These are phyloP conservation scores for Enteromius argenteus DNA, from an alignment of 2,797 vertebrate species.

Conservation along the genomic window DNA sequence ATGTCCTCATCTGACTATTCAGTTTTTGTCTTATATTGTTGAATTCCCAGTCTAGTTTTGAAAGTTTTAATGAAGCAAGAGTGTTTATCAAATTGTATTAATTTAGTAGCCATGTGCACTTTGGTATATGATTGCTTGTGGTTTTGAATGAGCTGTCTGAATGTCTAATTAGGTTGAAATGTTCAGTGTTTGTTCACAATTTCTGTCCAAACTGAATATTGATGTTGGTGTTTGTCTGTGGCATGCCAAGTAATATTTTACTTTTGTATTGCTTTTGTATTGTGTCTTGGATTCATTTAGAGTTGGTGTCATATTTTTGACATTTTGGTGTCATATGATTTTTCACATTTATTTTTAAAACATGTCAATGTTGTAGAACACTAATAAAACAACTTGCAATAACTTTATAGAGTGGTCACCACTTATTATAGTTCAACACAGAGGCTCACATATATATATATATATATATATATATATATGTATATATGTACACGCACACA, in stretches of 20 bases:
- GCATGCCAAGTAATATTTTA: slow-evolving; percentile 35
- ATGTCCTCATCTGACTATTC: background rate
- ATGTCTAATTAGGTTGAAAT: background rate
- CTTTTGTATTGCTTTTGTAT: slow-evolving; percentile 10
- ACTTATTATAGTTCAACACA: background rate
- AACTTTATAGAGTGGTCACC: slow-evolving; percentile 9
- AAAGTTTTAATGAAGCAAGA: background rate
- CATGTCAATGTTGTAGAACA: slow-evolving; percentile 11
- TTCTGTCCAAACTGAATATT: background rate
- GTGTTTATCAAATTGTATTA: slow-evolving; percentile 4
- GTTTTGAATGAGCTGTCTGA: slow-evolving; percentile 5
- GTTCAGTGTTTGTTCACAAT: background rate
- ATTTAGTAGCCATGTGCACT: background rate
- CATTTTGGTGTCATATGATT: background rate
- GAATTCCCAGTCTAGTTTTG: background rate
- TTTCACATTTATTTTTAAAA: background rate
- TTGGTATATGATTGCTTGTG: background rate
- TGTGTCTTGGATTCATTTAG: background rate
- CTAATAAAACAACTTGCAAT: slow-evolving; percentile 39
- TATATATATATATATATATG: background rate
- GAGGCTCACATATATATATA: background rate
- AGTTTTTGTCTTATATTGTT: background rate
- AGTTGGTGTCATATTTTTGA: background rate
- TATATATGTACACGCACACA: too few species aligned
- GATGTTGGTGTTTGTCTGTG: slow-evolving; percentile 38